Evolutionary conservation across 2,113 vertebrate genomes (phyloP).

Genomic region (Pimephales promelas): DNA sequence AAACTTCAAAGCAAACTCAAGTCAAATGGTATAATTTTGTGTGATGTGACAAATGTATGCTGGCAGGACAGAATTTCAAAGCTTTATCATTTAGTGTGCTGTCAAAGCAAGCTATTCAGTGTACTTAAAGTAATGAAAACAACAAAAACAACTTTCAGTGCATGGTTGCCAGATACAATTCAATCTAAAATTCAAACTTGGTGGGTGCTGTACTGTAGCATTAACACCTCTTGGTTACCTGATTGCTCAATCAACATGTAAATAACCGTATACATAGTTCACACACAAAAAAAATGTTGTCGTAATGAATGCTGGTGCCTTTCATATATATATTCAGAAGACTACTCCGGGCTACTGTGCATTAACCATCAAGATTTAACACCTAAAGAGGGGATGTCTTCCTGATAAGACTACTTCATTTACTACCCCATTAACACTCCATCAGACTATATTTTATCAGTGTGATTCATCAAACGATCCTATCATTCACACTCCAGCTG

Average conservation of each 20-base stretch:
- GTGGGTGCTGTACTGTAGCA: background rate
- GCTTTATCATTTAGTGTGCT: background rate
- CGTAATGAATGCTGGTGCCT: background rate
- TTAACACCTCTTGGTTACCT: background rate
- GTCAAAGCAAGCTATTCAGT: conserved; percentile 6
- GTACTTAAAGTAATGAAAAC: background rate
- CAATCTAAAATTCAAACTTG: background rate
- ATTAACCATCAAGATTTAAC: background rate
- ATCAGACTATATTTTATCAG: background rate
- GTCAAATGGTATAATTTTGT: background rate
- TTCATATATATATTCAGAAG: background rate
- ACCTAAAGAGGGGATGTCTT: background rate
- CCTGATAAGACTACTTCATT: conserved; percentile 3
- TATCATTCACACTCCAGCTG: background rate
- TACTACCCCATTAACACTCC: background rate
- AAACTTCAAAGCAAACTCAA: background rate
- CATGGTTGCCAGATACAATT: background rate
- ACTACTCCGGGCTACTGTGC: background rate
- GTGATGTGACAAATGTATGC: background rate
- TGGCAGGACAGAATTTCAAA: background rate
- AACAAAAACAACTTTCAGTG: background rate
- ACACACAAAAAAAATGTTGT: background rate
- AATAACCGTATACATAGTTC: background rate
- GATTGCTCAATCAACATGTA: background rate
- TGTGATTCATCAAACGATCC: conserved; percentile 17